These are phyloP conservation scores for Hermaeophaga mercurialis DNA, from an alignment of 2,888 invertebrate species.

Conservation along the genomic window DNA sequence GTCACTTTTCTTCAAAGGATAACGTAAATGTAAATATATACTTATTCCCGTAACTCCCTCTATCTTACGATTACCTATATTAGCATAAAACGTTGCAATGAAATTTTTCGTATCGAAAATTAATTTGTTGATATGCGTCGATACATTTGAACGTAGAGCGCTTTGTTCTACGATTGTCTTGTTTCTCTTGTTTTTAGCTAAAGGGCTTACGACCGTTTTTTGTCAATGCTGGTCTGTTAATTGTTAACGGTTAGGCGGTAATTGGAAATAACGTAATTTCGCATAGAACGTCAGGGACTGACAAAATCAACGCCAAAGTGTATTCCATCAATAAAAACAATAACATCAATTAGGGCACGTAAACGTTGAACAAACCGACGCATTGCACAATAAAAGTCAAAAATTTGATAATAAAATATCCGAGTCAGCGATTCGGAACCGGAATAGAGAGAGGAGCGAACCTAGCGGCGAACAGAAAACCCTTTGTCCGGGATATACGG, in stretches of 20 bases:
- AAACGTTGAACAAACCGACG: slow-evolving; percentile 20
- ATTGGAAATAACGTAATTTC: slow-evolving; percentile 17
- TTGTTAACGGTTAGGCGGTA: slow-evolving; percentile 5
- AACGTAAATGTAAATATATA: too few relatives aligned
- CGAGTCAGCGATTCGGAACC: slow-evolving; percentile 45
- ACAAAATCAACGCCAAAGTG: slow-evolving; percentile 20
- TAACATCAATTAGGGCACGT: slow-evolving; percentile 22
- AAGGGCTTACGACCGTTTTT: neutral
- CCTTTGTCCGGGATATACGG: slow-evolving; percentile 46
- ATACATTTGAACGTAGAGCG: too few relatives aligned
- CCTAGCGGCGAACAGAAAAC: slow-evolving; percentile 41
- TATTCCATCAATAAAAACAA: slow-evolving; percentile 24
- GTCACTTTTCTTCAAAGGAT: too few relatives aligned
- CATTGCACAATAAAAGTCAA: slow-evolving; percentile 41
- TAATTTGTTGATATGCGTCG: too few relatives aligned
- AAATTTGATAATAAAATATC: slow-evolving; percentile 53
- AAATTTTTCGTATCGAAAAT: too few relatives aligned
- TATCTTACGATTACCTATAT: too few relatives aligned
- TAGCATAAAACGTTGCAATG: too few relatives aligned
- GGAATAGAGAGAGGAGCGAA: slow-evolving; percentile 30
- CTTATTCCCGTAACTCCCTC: too few relatives aligned
- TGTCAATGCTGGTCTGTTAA: neutral
- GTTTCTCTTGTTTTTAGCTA: too few relatives aligned
- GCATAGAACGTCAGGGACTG: slow-evolving; percentile 7
- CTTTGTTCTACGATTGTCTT: too few relatives aligned